These are phyloP conservation scores for Eledone cirrhosa DNA, from an alignment of 2,888 invertebrate genomes.

Conservation along the genomic window DNA sequence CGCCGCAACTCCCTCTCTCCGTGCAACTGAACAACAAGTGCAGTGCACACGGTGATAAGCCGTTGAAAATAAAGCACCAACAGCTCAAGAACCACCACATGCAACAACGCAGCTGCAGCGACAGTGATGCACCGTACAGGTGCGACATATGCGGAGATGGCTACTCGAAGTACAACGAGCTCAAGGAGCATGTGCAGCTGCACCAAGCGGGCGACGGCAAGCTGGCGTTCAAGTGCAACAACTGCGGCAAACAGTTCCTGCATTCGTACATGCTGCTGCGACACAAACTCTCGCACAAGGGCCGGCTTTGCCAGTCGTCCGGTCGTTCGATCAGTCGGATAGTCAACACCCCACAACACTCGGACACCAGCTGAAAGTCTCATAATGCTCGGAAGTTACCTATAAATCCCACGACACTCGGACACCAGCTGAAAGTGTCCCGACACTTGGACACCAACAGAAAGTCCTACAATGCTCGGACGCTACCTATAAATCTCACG, in stretches of 20 bases:
- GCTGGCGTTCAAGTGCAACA: background rate
- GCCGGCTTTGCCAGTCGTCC: background rate
- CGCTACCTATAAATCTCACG: no score
- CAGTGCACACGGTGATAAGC: background rate
- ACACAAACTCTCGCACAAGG: background rate
- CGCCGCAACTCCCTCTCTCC: background rate
- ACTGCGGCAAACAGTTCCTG: background rate
- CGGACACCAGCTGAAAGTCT: no score
- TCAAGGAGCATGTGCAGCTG: background rate
- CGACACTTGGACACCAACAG: no score
- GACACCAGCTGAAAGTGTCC: no score
- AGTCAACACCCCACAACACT: no score
- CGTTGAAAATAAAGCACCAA: background rate
- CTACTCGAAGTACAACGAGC: background rate
- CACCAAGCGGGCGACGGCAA: background rate
- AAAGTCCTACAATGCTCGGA: no score
- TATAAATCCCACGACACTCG: no score
- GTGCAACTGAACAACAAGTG: background rate
- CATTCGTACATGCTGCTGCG: conserved; percentile 12
- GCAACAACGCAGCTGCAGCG: no score
- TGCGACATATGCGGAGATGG: background rate
- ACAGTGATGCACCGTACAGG: background rate
- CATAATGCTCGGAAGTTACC: no score
- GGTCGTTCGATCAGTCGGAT: no score
- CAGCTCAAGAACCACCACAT: background rate